Percentiles rank a stretch among this genome's conserved stretches.
Conservation (phyloP, 2,113 vertebrate species). For the Laterallus jamaicensis region DNA sequence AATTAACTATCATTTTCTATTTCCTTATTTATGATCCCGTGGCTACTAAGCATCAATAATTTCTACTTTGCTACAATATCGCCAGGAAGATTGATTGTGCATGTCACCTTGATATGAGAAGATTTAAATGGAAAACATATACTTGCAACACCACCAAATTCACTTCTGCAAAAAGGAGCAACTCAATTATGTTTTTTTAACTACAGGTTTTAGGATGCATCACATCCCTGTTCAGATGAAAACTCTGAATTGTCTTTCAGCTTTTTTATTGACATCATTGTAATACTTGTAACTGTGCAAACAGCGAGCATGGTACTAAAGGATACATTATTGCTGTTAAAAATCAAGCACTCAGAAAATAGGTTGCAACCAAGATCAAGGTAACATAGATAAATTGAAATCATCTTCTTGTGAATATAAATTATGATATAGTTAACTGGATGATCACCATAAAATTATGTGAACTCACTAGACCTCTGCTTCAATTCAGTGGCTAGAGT, state of each 20-base stretch:
- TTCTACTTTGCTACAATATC: slow-evolving; percentile 84
- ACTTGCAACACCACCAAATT: slow-evolving; percentile 80
- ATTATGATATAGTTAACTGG: background rate
- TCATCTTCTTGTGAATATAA: background rate
- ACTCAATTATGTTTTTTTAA: slow-evolving; percentile 33
- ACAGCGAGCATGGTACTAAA: slow-evolving; percentile 53
- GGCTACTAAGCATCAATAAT: slow-evolving; percentile 88
- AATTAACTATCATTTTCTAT: slow-evolving; percentile 89
- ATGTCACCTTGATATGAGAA: slow-evolving; percentile 82
- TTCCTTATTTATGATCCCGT: slow-evolving; percentile 87
- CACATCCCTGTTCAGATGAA: background rate
- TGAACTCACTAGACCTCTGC: background rate
- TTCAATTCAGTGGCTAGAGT: background rate
- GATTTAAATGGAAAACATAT: slow-evolving; percentile 88
- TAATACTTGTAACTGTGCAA: slow-evolving; percentile 19
- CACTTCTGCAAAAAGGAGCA: slow-evolving; percentile 70
- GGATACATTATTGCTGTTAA: background rate
- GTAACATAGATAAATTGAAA: background rate
- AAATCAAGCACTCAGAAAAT: background rate
- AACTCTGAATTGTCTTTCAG: background rate
- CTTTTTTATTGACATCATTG: background rate
- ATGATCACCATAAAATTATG: background rate
- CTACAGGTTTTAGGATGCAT: slow-evolving; percentile 10
- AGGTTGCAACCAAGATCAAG: background rate
- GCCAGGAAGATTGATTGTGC: slow-evolving; percentile 87